A percentile compares a stretch with the other conserved stretches of the same genome.
Conservation (phyloP, 2,113 vertebrate species). For the Engystomops pustulosus region DNA sequence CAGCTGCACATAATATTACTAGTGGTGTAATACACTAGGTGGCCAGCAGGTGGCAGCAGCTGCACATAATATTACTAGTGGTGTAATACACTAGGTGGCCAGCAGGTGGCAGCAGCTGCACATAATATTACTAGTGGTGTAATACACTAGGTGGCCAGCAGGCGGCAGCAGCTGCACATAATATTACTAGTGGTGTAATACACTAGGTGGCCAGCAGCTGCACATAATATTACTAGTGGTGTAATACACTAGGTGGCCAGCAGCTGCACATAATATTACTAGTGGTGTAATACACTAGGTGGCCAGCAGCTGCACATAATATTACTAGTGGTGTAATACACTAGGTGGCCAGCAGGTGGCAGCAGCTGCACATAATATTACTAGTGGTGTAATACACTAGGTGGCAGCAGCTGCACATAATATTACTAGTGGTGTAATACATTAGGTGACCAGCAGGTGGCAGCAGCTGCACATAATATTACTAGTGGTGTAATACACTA, state of each 20-base stretch:
- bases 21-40: background rate
- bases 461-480: no score
- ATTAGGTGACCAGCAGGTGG: slow-evolving; percentile 3
- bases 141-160: background rate
- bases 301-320: slow-evolving; percentile 44
- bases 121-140: no score
- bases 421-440: no score
- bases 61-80: no score
- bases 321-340: no score
- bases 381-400: background rate
- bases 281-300: background rate
- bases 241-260: background rate
- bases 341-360: slow-evolving; percentile 8
- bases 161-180: no score
- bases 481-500: background rate
- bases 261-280: no score
- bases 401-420: slow-evolving; percentile 32
- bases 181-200: no score
- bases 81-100: background rate
- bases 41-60: slow-evolving; percentile 45
- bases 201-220: background rate
- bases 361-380: no score
- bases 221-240: no score
- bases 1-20: no score
- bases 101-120: slow-evolving; percentile 47